phyloP scores from a whole-genome alignment of 2,888 invertebrate genomes.

The Kuschelorhynchus macadamiae region DNA sequence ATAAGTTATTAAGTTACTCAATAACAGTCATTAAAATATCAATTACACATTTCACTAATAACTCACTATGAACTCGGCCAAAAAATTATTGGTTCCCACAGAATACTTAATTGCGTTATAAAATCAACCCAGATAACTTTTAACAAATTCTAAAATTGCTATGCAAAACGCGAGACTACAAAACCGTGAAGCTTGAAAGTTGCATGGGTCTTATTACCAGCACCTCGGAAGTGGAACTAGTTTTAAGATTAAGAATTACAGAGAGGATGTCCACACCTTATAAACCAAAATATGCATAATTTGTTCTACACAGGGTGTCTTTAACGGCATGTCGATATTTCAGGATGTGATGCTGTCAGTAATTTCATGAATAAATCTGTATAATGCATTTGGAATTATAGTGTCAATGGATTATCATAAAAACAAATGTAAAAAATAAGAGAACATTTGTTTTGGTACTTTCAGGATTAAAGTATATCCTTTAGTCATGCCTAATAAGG shows the following conservation, averaged over 20 bases:
- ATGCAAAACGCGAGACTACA: conserved; percentile 23
- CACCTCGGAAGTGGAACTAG: too few relatives aligned
- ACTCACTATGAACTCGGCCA: background rate
- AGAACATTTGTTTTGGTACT: too few relatives aligned
- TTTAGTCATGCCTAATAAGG: too few relatives aligned
- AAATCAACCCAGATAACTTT: conserved; percentile 35
- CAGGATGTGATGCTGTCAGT: too few relatives aligned
- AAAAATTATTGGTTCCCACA: conserved; percentile 29
- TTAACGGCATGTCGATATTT: too few relatives aligned
- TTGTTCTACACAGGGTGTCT: too few relatives aligned
- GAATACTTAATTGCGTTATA: conserved; percentile 30
- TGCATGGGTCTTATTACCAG: background rate
- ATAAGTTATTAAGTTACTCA: conserved; percentile 1
- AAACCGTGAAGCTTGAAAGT: conserved; percentile 26
- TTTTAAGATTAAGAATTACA: background rate
- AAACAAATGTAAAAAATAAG: too few relatives aligned
- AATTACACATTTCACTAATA: conserved; percentile 5
- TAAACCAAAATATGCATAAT: background rate
- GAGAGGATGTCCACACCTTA: conserved; percentile 1
- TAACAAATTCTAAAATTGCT: conserved; percentile 22
- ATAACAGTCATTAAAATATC: conserved; percentile 7
- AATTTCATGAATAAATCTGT: too few relatives aligned
- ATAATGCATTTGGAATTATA: too few relatives aligned
- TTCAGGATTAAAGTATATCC: too few relatives aligned
- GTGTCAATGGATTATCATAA: too few relatives aligned